These are phyloP conservation scores for Neolamprologus sp. DNA, from an alignment of 2,113 vertebrate genomes.

Conservation along the genomic window DNA sequence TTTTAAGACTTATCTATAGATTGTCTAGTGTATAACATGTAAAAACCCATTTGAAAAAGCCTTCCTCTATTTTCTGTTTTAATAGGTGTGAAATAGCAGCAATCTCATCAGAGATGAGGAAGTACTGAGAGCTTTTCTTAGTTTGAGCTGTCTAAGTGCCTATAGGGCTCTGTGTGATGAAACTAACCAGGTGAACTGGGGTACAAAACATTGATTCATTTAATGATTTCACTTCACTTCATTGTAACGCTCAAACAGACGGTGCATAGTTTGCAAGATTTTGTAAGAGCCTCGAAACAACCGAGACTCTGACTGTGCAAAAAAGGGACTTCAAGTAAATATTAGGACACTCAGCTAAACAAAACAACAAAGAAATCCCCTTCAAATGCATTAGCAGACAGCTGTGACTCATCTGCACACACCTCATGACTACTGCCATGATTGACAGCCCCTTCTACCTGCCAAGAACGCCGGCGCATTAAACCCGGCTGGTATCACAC, in stretches of 20 bases:
- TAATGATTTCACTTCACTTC: not conserved
- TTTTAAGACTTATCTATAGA: not conserved
- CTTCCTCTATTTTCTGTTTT: not conserved
- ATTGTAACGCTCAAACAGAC: not conserved
- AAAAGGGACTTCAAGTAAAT: not conserved
- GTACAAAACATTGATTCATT: not conserved
- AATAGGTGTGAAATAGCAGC: not conserved
- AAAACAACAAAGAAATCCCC: not conserved
- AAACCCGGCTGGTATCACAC: not conserved
- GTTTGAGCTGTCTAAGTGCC: not conserved
- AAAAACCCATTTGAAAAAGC: not conserved
- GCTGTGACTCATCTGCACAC: slow-evolving; percentile 11
- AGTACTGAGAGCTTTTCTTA: not conserved
- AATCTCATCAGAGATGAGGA: not conserved
- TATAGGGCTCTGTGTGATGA: not conserved
- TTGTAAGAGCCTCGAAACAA: not conserved
- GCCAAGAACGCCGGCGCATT: not conserved
- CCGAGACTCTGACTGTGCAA: not conserved
- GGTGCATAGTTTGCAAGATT: not conserved
- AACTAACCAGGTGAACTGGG: not conserved
- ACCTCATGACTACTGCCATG: not conserved
- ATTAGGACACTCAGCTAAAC: not conserved
- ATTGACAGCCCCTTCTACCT: slow-evolving; percentile 35
- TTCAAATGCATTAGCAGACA: not conserved
- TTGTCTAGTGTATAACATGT: not conserved